Evolutionary conservation across 2,113 vertebrate species (phyloP).

Genomic region (Hyaena hyaena): DNA sequence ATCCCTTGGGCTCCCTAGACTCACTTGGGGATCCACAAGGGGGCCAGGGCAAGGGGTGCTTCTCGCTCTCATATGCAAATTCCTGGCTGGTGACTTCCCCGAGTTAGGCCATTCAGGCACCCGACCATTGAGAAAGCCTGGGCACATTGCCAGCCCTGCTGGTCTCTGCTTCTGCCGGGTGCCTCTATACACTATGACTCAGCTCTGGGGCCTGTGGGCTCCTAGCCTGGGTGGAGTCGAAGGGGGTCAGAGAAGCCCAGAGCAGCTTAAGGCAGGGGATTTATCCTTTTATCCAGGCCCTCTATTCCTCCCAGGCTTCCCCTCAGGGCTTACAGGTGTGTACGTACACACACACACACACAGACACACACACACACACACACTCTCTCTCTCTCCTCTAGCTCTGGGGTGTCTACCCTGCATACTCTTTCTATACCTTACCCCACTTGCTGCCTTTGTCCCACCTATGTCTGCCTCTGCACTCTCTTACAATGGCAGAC

Average conservation of each 20-base stretch:
- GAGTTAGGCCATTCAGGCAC: not conserved
- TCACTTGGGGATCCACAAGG: not conserved
- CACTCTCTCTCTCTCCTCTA: too few species aligned
- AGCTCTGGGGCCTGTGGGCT: not conserved
- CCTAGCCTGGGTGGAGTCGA: too few species aligned
- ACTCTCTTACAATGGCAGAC: not conserved
- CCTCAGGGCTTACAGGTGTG: not conserved
- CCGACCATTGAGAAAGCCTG: slow-evolving; percentile 34
- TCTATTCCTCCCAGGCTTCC: not conserved
- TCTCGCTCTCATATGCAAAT: slow-evolving; percentile 66
- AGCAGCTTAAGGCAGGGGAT: not conserved
- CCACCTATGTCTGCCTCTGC: not conserved
- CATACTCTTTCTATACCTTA: not conserved
- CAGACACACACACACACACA: not conserved
- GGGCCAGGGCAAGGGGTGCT: not conserved
- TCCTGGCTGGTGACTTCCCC: slow-evolving; percentile 46
- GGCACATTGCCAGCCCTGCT: not conserved
- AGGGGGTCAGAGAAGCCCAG: not conserved
- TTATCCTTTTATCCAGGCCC: not conserved
- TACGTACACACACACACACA: accelerated
- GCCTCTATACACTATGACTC: slow-evolving; percentile 7
- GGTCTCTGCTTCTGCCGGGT: not conserved
- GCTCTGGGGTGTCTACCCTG: not conserved
- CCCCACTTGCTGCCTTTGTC: not conserved
- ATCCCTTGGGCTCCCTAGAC: not conserved